These are phyloP conservation scores for Pammene fasciana DNA, from an alignment of 2,888 invertebrate genomes.

Conservation along the genomic window DNA sequence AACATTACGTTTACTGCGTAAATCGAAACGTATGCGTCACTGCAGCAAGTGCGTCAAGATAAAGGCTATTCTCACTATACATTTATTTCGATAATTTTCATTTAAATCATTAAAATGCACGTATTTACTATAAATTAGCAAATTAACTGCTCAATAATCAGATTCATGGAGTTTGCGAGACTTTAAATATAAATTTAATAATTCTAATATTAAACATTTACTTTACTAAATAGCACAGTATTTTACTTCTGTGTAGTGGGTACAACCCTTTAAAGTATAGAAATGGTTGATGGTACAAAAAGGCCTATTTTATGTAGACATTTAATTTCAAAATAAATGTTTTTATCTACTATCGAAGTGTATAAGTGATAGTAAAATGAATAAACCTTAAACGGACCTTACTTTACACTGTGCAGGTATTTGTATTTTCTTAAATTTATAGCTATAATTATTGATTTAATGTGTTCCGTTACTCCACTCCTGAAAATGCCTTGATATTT, in stretches of 20 bases:
- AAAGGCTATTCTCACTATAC: constrained; percentile 18
- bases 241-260: not conserved
- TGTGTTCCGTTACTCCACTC: constrained; percentile 4
- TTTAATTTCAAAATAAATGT: constrained; percentile 23
- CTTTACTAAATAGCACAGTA: not conserved
- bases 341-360: constrained; percentile 8
- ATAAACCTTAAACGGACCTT: not conserved
- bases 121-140: not conserved
- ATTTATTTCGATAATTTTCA: not conserved
- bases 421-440: not conserved
- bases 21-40: constrained; percentile 23
- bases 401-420: constrained; percentile 10
- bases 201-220: not conserved
- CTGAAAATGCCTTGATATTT: not conserved
- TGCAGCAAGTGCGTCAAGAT: not conserved
- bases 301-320: constrained; percentile 23
- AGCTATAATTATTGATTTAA: not conserved
- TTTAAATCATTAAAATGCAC: not conserved
- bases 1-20: constrained; percentile 2
- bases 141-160: not conserved
- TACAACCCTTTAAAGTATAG: constrained; percentile 1
- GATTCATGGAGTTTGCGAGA: not conserved
- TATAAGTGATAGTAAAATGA: constrained; percentile 16
- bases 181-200: not conserved
- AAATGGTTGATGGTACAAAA: constrained; percentile 27